phyloP scores from a whole-genome alignment of 1,140 invertebrate species.

The Drosophila sturtevanti region DNA sequence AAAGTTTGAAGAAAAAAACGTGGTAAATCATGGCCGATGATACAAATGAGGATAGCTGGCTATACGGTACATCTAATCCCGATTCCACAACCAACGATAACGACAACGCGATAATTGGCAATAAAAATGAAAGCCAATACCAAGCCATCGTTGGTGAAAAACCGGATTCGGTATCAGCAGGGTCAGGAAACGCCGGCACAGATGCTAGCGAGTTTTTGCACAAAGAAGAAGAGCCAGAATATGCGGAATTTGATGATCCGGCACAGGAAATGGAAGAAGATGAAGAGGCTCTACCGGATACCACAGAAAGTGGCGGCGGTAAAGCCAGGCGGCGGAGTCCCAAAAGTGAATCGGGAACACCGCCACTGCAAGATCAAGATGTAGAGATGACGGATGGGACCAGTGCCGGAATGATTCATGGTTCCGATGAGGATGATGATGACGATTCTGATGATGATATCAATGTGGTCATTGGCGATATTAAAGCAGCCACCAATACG shows the following conservation, averaged over 20 bases:
- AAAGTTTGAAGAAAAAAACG: conserved; percentile 9
- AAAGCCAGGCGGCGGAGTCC: conserved; percentile 13
- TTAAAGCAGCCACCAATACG: conserved; percentile 87
- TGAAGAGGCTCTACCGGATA: conserved; percentile 73
- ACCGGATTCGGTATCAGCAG: conserved; percentile 17
- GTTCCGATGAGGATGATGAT: conserved; percentile 81
- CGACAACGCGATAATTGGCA: conserved; percentile 32
- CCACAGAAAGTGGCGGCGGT: conserved; percentile 47
- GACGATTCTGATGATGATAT: conserved; percentile 92
- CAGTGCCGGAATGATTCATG: conserved; percentile 24
- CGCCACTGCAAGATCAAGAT: conserved; percentile 28
- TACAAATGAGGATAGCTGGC: conserved; percentile 89
- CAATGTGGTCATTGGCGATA: conserved; percentile 92
- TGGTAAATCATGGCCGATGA: conserved; percentile 84
- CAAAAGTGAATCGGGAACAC: conserved; percentile 18
- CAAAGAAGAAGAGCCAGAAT: conserved; percentile 62
- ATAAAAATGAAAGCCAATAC: neutral
- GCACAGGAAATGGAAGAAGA: conserved; percentile 81
- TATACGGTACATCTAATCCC: conserved; percentile 87
- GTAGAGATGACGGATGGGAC: conserved; percentile 67
- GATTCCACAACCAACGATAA: conserved; percentile 80
- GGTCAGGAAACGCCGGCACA: neutral
- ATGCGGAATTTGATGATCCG: conserved; percentile 75
- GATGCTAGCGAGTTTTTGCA: conserved; percentile 16
- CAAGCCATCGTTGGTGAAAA: conserved; percentile 48